Conservation (phyloP, 2,888 invertebrate species). For the Pristionchus arcanus region DNA sequence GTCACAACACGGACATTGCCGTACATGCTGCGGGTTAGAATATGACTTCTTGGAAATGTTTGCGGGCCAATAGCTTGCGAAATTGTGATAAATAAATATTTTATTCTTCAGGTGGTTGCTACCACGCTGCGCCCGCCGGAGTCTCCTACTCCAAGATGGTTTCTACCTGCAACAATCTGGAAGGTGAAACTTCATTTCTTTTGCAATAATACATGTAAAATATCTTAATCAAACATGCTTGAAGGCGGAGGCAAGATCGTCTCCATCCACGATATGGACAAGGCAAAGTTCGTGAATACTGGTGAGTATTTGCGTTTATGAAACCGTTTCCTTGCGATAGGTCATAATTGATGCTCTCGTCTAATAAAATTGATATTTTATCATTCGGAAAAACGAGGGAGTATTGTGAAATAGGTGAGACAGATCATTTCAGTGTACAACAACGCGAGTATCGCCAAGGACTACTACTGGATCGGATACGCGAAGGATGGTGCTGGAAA, state of each 20-base stretch:
- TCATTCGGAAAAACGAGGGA: too few relatives aligned
- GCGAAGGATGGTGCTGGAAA: not conserved
- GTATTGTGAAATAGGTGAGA: not conserved
- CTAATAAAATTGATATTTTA: too few relatives aligned
- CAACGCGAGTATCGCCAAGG: not conserved
- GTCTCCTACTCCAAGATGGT: not conserved
- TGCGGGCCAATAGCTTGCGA: too few relatives aligned
- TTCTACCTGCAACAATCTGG: not conserved
- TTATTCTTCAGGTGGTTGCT: not conserved
- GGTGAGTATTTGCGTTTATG: not conserved
- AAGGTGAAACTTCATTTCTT: too few relatives aligned
- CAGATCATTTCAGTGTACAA: not conserved
- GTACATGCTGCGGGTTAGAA: not conserved
- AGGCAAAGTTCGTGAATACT: not conserved
- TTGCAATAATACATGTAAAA: too few relatives aligned
- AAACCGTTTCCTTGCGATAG: not conserved
- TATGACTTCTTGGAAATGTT: not conserved
- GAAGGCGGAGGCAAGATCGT: not conserved
- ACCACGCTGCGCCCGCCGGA: not conserved
- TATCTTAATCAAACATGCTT: too few relatives aligned
- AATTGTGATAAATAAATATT: too few relatives aligned
- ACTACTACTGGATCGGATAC: conserved; percentile 12
- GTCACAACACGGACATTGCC: not conserved
- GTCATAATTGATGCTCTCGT: too few relatives aligned
- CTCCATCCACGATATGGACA: not conserved